phyloP scores from a whole-genome alignment of 2,797 vertebrate species.

The Mormyrus hasselquistii region DNA sequence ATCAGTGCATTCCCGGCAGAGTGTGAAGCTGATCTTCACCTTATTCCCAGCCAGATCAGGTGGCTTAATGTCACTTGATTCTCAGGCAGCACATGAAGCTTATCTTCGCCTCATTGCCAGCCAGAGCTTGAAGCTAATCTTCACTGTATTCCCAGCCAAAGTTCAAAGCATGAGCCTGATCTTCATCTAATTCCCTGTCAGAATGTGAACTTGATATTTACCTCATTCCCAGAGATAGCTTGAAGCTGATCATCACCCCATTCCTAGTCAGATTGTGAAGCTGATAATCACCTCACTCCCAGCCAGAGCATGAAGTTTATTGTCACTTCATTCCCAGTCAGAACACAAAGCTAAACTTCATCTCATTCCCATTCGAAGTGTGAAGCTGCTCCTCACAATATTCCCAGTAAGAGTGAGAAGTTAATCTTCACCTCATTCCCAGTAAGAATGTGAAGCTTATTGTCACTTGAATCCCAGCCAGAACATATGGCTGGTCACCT shows the following conservation, averaged over 20 bases:
- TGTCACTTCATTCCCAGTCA: background rate
- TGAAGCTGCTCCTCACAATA: background rate
- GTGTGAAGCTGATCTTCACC: background rate
- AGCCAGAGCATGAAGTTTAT: background rate
- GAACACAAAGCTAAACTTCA: background rate
- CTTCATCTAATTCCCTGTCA: background rate
- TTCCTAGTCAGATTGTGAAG: background rate
- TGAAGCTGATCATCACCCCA: background rate
- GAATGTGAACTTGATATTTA: background rate
- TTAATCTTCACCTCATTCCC: background rate
- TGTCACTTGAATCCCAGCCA: background rate
- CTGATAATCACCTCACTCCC: background rate
- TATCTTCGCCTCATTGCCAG: background rate
- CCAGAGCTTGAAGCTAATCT: background rate
- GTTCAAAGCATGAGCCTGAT: background rate
- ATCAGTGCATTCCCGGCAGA: background rate
- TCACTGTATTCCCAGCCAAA: background rate
- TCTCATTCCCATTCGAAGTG: background rate
- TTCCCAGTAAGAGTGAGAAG: background rate
- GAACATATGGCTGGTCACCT: background rate
- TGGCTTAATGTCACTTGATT: background rate
- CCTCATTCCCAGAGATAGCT: background rate
- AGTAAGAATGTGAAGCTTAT: background rate
- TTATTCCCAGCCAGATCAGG: background rate
- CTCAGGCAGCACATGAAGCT: background rate